Conservation (phyloP, 2,888 invertebrate genomes). For the Chydorus sphaericus region DNA sequence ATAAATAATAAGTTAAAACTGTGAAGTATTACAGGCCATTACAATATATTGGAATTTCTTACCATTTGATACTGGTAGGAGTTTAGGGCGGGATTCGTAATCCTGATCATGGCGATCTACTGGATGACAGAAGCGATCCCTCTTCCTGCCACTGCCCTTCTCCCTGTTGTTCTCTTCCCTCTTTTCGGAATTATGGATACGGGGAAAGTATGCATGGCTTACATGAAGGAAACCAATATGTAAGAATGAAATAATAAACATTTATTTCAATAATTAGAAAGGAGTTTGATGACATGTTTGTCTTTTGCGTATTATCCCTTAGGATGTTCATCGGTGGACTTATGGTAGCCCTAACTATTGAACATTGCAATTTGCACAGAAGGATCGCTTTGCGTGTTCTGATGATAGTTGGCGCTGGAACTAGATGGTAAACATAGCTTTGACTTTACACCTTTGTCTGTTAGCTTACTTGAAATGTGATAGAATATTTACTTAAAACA, state of each 20-base stretch:
- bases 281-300: too few relatives aligned
- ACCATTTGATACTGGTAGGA: conserved; percentile 34
- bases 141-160: conserved; percentile 63
- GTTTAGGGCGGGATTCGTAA: conserved; percentile 60
- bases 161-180: conserved; percentile 69
- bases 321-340: conserved; percentile 83
- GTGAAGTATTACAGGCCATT: too few relatives aligned
- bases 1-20: too few relatives aligned
- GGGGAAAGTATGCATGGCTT: conserved; percentile 29
- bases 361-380: conserved; percentile 75
- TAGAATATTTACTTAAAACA: conserved; percentile 15
- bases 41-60: too few relatives aligned
- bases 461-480: conserved; percentile 20
- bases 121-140: conserved; percentile 75
- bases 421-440: conserved; percentile 6
- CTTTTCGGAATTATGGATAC: conserved; percentile 56
- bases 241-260: too few relatives aligned
- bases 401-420: conserved; percentile 41
- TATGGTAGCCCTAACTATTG: conserved; percentile 78
- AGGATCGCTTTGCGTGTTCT: conserved; percentile 73
- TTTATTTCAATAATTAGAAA: too few relatives aligned
- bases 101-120: conserved; percentile 63
- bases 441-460: background rate
- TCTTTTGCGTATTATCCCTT: too few relatives aligned
- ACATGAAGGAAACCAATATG: conserved; percentile 63